Evolutionary conservation across 2,888 invertebrate species (phyloP).

Genomic region (Ectemnius cavifrons): DNA sequence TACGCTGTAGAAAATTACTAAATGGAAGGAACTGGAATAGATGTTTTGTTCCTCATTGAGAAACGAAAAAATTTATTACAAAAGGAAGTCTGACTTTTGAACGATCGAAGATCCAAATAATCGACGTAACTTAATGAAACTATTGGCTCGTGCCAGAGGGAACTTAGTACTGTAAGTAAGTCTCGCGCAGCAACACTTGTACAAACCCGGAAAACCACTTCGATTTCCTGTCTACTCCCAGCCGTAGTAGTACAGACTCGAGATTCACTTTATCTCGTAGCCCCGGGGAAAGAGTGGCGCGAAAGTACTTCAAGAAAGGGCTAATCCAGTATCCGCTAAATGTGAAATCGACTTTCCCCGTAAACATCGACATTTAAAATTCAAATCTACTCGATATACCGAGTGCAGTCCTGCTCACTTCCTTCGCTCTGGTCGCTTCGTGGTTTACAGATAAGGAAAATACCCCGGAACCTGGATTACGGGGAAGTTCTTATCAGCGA

Average conservation of each 20-base stretch:
- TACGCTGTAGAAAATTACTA: too few relatives aligned
- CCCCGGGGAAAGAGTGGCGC: conserved; percentile 16
- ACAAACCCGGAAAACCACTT: not conserved
- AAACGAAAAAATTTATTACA: too few relatives aligned
- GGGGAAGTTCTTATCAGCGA: conserved; percentile 49
- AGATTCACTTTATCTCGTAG: conserved; percentile 21
- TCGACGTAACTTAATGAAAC: not conserved
- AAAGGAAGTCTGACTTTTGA: not conserved
- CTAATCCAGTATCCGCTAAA: conserved; percentile 63
- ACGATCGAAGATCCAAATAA: not conserved
- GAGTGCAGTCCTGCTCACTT: conserved; percentile 42
- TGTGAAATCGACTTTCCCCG: conserved; percentile 54
- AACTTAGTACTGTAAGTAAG: not conserved
- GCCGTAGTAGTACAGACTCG: conserved; percentile 14
- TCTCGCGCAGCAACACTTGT: not conserved
- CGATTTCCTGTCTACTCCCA: conserved; percentile 15
- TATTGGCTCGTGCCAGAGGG: not conserved
- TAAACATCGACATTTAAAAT: conserved; percentile 68
- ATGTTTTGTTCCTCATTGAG: too few relatives aligned
- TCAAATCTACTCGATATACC: conserved; percentile 65
- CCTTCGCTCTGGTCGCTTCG: conserved; percentile 37
- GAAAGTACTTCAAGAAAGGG: conserved; percentile 48
- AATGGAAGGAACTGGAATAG: too few relatives aligned
- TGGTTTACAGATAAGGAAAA: conserved; percentile 61
- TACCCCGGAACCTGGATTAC: conserved; percentile 55